Base-by-base conservation (phyloP, 2,888 invertebrate genomes). In the Taphrorychus bicolor region DNA sequence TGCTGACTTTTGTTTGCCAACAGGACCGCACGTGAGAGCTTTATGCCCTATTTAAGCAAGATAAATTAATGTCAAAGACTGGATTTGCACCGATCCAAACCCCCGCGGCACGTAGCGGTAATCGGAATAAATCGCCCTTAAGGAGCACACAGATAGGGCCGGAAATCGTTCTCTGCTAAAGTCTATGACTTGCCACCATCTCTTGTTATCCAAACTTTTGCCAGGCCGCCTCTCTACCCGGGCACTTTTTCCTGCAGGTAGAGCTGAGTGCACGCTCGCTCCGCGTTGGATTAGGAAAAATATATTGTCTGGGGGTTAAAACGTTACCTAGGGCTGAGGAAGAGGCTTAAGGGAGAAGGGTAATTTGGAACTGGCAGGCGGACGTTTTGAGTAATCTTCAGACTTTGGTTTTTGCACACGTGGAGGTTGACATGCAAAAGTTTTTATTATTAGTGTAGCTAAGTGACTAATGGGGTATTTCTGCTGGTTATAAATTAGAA, bases 271-370 rank as follows among this genome's bases (percentile, higher is more conserved):
- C 22, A 41, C 45, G 32, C 40, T 51, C 19, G 21, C n/a, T n/a
- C n/a, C n/a, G n/a, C n/a, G n/a, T 17, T 2, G 63, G 63, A 63
- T 63, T 63, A 63, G 22, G 63, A 49, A 63, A n/a, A 63, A 63
- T 63, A 63, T 56, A 63, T 56, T 63, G 57, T 54, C 57, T 57
- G 14, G 56, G 32, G 56, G 19, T 54, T 63, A 56, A 63, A 56
- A 61, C 41, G 51, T 52, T 42, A 32, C 53, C 16, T 41, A 9
- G 23, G 22, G 53, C 22, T 22, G 5, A 49, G 57, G 56, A 63
- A 63, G 57, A 45, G 63, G 51, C 48, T 63, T 63, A 63, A 57
- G 57, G 49, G 32, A 45, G 49, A 51, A 63, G 49, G 57, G 53
- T 53, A 53, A 53, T 61, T 45, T 45, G 45, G 18, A 45, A 45